Evolutionary conservation across 2,888 invertebrate genomes (phyloP).

Genomic region (Drosophila formosana): DNA sequence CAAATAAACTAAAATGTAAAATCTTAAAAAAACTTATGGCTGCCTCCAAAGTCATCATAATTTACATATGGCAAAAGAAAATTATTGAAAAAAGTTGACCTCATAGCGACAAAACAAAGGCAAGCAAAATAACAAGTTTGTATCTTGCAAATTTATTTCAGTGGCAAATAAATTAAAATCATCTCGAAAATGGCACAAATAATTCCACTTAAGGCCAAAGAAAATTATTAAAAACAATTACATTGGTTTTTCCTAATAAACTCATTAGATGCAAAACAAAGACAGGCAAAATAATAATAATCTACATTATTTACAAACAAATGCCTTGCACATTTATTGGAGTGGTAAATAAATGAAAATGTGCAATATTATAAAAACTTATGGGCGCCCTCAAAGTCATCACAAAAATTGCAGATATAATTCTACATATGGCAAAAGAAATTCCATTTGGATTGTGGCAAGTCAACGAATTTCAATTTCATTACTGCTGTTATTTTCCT

Average conservation of each 20-base stretch:
- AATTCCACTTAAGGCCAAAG: too few relatives aligned
- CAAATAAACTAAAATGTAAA: neutral
- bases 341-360: neutral
- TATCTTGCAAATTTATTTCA: too few relatives aligned
- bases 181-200: too few relatives aligned
- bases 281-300: too few relatives aligned
- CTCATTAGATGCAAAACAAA: too few relatives aligned
- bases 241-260: too few relatives aligned
- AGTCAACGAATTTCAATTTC: slow-evolving; percentile 53
- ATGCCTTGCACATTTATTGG: neutral
- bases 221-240: too few relatives aligned
- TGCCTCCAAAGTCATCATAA: neutral
- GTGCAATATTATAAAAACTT: neutral
- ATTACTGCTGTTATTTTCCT: slow-evolving; percentile 65
- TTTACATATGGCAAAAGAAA: slow-evolving; percentile 32
- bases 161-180: too few relatives aligned
- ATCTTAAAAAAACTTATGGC: neutral
- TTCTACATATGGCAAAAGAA: slow-evolving; percentile 29
- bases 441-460: slow-evolving; percentile 26
- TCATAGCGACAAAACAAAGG: too few relatives aligned
- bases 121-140: too few relatives aligned
- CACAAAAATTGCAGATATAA: neutral
- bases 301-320: too few relatives aligned
- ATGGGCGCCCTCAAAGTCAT: neutral
- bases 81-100: too few relatives aligned